Conservation (phyloP, 2,888 invertebrate genomes). For the Nymphalis polychloros region DNA sequence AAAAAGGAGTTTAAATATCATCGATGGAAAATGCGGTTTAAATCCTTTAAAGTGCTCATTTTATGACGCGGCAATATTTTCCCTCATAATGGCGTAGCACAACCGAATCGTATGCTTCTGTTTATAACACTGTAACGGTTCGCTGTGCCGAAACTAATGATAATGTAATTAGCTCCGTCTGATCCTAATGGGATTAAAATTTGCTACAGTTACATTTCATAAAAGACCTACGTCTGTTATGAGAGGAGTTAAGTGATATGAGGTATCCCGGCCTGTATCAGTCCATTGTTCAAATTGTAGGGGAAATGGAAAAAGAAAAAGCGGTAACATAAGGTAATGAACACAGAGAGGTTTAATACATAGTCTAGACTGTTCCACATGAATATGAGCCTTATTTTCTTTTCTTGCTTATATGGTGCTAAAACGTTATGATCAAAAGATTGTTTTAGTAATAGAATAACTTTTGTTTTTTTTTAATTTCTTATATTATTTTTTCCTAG, state of each 20-base stretch:
- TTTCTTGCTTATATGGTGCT: slow-evolving; percentile 17
- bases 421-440: slow-evolving; percentile 9
- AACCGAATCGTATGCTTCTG: slow-evolving; percentile 32
- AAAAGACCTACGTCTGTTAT: slow-evolving; percentile 34
- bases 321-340: slow-evolving; percentile 30
- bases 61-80: slow-evolving; percentile 15
- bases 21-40: slow-evolving; percentile 6
- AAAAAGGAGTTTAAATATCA: not conserved
- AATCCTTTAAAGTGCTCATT: slow-evolving; percentile 5
- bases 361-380: slow-evolving; percentile 27
- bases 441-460: slow-evolving; percentile 4
- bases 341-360: slow-evolving; percentile 27
- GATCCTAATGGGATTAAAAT: slow-evolving; percentile 47
- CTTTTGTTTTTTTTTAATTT: not conserved
- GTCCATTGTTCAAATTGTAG: slow-evolving; percentile 31
- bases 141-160: slow-evolving; percentile 63
- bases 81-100: slow-evolving; percentile 25
- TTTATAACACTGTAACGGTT: slow-evolving; percentile 48
- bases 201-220: slow-evolving; percentile 37
- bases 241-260: slow-evolving; percentile 34
- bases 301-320: slow-evolving; percentile 29
- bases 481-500: no score
- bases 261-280: slow-evolving; percentile 33
- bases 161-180: slow-evolving; percentile 62
- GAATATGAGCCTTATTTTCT: slow-evolving; percentile 24